These are phyloP conservation scores for Lethrus apterus DNA, from an alignment of 1,140 invertebrate species.

Conservation along the genomic window DNA sequence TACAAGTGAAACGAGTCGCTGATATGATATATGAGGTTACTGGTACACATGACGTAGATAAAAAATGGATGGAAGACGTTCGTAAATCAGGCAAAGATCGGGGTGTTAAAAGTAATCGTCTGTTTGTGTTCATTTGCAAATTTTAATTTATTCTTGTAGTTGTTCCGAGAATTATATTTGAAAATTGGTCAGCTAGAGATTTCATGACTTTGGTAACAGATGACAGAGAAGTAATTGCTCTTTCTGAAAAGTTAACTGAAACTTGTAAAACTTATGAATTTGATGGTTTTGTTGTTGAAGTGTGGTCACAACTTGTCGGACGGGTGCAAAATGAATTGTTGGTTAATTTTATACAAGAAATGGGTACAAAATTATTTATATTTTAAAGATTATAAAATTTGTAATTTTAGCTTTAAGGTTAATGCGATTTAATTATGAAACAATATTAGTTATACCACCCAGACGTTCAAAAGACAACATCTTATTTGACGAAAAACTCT, in stretches of 20 bases:
- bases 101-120: conserved; percentile 42
- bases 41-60: conserved; percentile 72
- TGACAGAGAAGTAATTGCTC: conserved; percentile 47
- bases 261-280: conserved; percentile 62
- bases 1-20: conserved; percentile 65
- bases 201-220: conserved; percentile 56
- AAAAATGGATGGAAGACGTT: conserved; percentile 74
- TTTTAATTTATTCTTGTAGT: conserved; percentile 43
- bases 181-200: conserved; percentile 69
- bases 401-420: conserved; percentile 32
- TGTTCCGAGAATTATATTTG: conserved; percentile 79
- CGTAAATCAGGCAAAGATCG: conserved; percentile 42
- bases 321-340: conserved; percentile 57
- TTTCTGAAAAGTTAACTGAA: conserved; percentile 54
- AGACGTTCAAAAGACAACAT: conserved; percentile 57
- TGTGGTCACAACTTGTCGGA: conserved; percentile 75
- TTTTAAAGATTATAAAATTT: background rate
- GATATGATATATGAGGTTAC: conserved; percentile 55
- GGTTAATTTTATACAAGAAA: conserved; percentile 53
- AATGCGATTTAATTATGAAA: conserved; percentile 49
- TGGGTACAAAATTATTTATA: conserved; percentile 42
- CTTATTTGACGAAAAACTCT: conserved; percentile 69
- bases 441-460: conserved; percentile 82
- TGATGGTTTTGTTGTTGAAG: conserved; percentile 81
- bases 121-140: background rate